Base-by-base conservation (phyloP, 2,888 invertebrate species). In the Melipona bicolor region DNA sequence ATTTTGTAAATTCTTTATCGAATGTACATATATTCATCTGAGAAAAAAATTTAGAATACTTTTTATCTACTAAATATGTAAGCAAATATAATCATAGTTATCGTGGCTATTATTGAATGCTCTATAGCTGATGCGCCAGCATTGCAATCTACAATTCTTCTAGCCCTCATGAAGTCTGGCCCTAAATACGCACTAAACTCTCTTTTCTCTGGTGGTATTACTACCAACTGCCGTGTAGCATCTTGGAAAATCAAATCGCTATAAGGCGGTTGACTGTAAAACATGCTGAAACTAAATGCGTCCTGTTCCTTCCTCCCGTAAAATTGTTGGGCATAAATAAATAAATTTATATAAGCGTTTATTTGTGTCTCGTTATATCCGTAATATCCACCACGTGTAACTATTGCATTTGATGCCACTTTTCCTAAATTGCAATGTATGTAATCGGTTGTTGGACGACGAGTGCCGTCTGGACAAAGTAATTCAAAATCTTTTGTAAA, bases 241-340 rank as follows among this genome's bases (percentile, higher is more conserved):
- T 99, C 99, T 95, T 98, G 98, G 95, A 99, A 99, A 89, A 99
- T 98, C 32, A 99, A 95, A 95, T 99, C 99, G 61, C 98, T 97
- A 95, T 97, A 97, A 0, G 98, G 98, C 0, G 97, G 96, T 6
- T 96, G 96, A 0, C 99, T 98, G 87, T 96, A 97, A 95, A 99
- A 99, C 98, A 99, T 98, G 92, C 98, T 98, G 95, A 99, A 99
- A 94, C 98, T 98, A 94, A 98, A 98, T 75, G 98, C 98, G 93
- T 98, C 98, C 24, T 96, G 95, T 85, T 97, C 97, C 92, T 98
- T 98, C 15, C 98, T 96, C 0, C 99, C 99, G 93, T 99, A 99
- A 92, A 98, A 97, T 93, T 99, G 99, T 93, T 99, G 99, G 0
- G 99, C 98, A 93, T 99, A 99, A 84, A 98, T 96, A 92, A 99